Evolutionary conservation across 2,113 vertebrate species (phyloP), one percentile per base, ranked within the genome.

Genomic region (Eclectus roratus): DNA sequence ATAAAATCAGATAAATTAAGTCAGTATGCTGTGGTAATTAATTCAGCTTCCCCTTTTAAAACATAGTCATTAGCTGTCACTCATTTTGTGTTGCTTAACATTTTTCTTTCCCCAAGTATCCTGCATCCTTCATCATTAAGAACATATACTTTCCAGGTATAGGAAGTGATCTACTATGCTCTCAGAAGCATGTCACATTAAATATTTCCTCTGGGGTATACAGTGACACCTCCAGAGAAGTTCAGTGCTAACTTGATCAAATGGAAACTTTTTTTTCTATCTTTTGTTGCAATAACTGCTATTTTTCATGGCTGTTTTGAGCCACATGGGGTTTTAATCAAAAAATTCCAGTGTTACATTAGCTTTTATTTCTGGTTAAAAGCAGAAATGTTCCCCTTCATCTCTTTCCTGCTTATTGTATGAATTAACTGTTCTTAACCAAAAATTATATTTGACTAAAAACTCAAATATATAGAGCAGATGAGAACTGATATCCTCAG

Each of bases 11-110:
- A 31, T 17, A 71, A 71, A 46, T 19, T 3, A 66, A 77, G 14
- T 66, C 20, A 43, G 70, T 55, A 23, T 71, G 69, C 71, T 44
- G 6, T 47, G 43, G 31, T 78, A 60, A 50, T 94, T 80, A 47
- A n/a, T 49, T 92, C 65, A 73, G 50, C 80, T 91, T 92, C 85
- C n/a, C 27, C 7, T 74, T 96, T 95, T 74, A 61, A 73, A 65
- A 37, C 66, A 25, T 52, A 65, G 49, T 47, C 64, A 61, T 93
- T 84, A 93, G 19, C 35, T 73, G 39, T 46, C 66, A 33, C 68
- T 88, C 44, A 55, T 72, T 37, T 43, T 65, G 50, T 68, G 52
- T 71, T 71, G 41, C 19, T 39, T 70, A 21, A 31, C 11, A 46
- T 19, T 79, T 91, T 35, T 68, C 56, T 64, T 89, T 74, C 35